Base-by-base conservation (phyloP, 1,140 invertebrate species). In the Gryllus bimaculatus region DNA sequence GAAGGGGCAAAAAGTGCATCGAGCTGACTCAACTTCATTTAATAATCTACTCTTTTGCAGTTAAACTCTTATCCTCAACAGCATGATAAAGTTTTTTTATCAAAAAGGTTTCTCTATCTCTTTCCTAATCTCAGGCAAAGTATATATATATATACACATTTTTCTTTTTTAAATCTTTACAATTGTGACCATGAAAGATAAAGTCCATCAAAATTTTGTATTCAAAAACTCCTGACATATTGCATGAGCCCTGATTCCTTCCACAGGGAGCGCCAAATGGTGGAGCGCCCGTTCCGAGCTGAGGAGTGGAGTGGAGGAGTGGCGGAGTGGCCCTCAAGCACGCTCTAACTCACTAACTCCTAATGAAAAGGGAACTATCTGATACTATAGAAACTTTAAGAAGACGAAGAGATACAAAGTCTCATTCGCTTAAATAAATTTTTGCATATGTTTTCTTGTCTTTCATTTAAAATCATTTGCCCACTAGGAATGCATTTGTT, bases 61-160 rank as follows among this genome's bases (percentile, higher is more conserved):
- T 80, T 81, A 81, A 80, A 81, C 81, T 81, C 79, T 80, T 80
- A 81, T 81, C 80, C 78, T 81, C 81, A 81, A 81, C 81, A 81
- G 81, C 81, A 81, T 81, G 81, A 81, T 81, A 81, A 81, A 81
- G 81, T 81, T 81, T 81, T 80, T 78, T 80, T 79, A 79, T 79
- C 77, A 81, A 81, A 81, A 81, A 80, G 81, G 78, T 81, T 81
- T 81, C 79, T 81, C 81, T 81, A 79, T 81, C 78, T 81, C 81
- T 80, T 80, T 81, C 81, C 81, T 81, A 81, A 81, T 81, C 81
- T 81, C 81, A 81, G 81, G 81, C 81, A 80, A 80, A 81, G 81
- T 81, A 80, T 80, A 81, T 81, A 79, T 79, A 81, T 80, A 81
- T 78, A 78, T 79, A 80, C 73, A 80, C 78, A 79, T 48, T 73